A percentile compares a stretch with the other conserved stretches of the same genome.
These are phyloP conservation scores for Parnassius orleans DNA, from an alignment of 2,888 invertebrate species.

Conservation along the genomic window DNA sequence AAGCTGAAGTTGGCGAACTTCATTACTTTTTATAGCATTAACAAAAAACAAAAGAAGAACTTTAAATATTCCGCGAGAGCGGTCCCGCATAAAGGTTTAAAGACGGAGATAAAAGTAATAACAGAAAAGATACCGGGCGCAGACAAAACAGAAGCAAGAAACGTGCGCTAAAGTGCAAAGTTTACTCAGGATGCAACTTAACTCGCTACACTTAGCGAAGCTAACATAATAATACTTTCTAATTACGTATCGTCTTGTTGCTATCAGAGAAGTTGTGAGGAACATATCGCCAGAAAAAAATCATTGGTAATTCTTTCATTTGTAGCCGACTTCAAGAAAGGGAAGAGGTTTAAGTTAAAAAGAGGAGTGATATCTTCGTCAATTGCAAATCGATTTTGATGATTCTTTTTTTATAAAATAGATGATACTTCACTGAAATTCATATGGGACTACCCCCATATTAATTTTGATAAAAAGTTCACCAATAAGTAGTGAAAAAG, in stretches of 20 bases:
- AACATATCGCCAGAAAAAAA: not conserved
- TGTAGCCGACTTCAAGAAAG: no score
- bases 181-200: constrained; percentile 36
- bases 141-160: constrained; percentile 47
- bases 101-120: constrained; percentile 43
- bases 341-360: no score
- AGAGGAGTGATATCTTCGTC: no score
- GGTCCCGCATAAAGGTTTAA: constrained; percentile 26
- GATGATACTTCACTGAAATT: no score
- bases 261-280: constrained; percentile 5
- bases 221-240: constrained; percentile 43
- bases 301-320: not conserved
- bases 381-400: no score
- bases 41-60: constrained; percentile 26
- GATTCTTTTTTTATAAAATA: no score
- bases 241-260: constrained; percentile 40
- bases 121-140: constrained; percentile 39
- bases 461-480: no score
- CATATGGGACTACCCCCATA: no score
- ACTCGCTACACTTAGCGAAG: constrained; percentile 43
- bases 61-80: constrained; percentile 27
- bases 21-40: constrained; percentile 27
- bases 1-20: constrained; percentile 23
- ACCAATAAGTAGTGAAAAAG: no score
- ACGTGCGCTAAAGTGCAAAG: constrained; percentile 51